Base-by-base conservation (phyloP, 1,140 invertebrate genomes). In the Phocides pigmalion region DNA sequence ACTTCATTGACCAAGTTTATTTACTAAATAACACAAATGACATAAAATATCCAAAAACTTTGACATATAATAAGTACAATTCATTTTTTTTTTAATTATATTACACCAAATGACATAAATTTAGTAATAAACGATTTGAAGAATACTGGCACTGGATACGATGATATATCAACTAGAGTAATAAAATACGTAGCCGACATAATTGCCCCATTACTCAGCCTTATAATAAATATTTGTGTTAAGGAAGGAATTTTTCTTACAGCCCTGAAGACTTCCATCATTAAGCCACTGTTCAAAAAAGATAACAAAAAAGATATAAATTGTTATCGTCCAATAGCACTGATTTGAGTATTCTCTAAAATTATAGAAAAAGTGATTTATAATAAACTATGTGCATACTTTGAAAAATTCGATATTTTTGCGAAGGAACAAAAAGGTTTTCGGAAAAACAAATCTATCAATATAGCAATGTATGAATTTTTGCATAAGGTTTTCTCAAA, bases 391-490 rank as follows among this genome's bases (percentile, higher is more conserved):
- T 56, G 50, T n/a, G 14, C 12, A 37, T 58, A 54, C 39, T 53
- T 68, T 11, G 62, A 64, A 15, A 61, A 47, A 8, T 44, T 15
- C 19, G 53, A 53, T 0, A 25, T 68, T 5, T 42, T 68, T 39
- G 54, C 54, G n/a, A 8, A 53, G 1, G 49, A 64, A 61, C 54
- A 64, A 22, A 61, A 49, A 32, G 67, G 56, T 11, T 69, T 62
- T 56, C 32, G 67, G 16, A 49, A 54, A 9, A 46, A 39, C 14
- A 69, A 62, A 11, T 64, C 62, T 3, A 69, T 69, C 2, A 69
- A 69, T 56, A 53, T 59, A 19, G 62, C 62, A n/a, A 47, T 68
- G 3, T 54, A 54, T 20, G 39, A 68, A 4, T 64, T 68, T n/a
- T 12, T 68, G 6, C n/a, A 20, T 6, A 4, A 3, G 8, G 41